These are phyloP conservation scores for Drosophila repleta DNA, from an alignment of 1,140 invertebrate genomes.

Conservation along the genomic window DNA sequence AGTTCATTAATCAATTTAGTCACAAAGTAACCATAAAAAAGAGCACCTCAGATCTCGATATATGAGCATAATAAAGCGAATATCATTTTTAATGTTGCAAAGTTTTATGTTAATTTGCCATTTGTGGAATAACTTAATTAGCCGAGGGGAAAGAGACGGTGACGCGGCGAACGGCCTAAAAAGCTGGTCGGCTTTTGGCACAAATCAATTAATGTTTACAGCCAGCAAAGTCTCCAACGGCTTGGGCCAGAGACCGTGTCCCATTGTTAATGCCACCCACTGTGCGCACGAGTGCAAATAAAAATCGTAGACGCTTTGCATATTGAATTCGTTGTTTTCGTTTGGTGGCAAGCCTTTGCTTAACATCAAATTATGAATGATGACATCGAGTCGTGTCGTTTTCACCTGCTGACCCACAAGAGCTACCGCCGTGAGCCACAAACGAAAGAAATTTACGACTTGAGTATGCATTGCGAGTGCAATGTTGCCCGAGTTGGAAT, in stretches of 20 bases:
- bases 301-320: conserved; percentile 66
- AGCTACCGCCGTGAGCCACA: conserved; percentile 27
- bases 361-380: conserved; percentile 58
- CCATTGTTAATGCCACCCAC: conserved; percentile 72
- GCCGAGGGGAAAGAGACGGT: conserved; percentile 30
- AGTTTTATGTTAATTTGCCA: conserved; percentile 79
- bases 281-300: conserved; percentile 67
- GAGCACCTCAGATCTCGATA: conserved; percentile 40
- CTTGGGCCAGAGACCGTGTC: conserved; percentile 7
- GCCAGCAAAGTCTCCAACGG: conserved; percentile 46
- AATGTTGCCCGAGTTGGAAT: conserved; percentile 13
- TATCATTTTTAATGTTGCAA: conserved; percentile 69
- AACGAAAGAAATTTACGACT: conserved; percentile 32
- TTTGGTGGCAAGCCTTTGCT: conserved; percentile 38
- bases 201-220: conserved; percentile 73
- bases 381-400: conserved; percentile 33
- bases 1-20: conserved; percentile 79
- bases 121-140: conserved; percentile 71
- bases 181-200: conserved; percentile 64
- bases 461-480: conserved; percentile 29
- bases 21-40: conserved; percentile 74
- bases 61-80: conserved; percentile 59
- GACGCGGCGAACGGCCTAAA: conserved; percentile 47
- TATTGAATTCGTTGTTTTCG: conserved; percentile 49
- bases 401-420: conserved; percentile 73